Evolutionary conservation across 2,797 vertebrate species (phyloP).

Genomic region (Myotis myotis): DNA sequence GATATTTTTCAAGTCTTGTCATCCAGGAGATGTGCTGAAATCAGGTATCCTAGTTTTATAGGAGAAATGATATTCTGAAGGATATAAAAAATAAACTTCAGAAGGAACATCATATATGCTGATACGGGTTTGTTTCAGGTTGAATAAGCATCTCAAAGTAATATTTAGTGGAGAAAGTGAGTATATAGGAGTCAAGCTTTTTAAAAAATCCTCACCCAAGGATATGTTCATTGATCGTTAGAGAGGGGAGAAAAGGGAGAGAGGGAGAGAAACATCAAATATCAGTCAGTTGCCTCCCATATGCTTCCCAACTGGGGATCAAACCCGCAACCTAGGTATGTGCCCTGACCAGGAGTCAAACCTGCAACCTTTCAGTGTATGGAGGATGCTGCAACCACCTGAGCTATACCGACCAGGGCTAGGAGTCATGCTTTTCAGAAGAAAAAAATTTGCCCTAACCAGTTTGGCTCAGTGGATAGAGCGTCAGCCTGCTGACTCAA

Average conservation of each 20-base stretch:
- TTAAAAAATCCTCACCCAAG: background rate
- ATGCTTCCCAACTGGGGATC: background rate
- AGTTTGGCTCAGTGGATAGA: too few relatives aligned
- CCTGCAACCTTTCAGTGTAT: background rate
- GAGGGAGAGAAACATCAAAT: background rate
- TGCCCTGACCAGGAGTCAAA: background rate
- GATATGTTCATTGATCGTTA: background rate
- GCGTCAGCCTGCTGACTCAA: too few relatives aligned
- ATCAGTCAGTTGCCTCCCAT: background rate
- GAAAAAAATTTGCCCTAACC: background rate
- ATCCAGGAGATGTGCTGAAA: background rate
- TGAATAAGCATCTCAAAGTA: background rate
- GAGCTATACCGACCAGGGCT: background rate
- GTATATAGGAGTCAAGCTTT: background rate
- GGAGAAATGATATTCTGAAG: background rate
- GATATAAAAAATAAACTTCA: background rate
- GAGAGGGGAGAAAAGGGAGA: background rate
- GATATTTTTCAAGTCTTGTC: conserved; percentile 41
- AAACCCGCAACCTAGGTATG: background rate
- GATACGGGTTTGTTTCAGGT: background rate
- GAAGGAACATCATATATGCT: background rate
- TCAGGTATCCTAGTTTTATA: conserved; percentile 12
- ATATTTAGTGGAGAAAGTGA: background rate
- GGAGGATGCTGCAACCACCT: background rate
- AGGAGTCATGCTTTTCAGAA: background rate